Conservation (phyloP, 2,888 invertebrate genomes). For the Epirrhoe alternata region DNA sequence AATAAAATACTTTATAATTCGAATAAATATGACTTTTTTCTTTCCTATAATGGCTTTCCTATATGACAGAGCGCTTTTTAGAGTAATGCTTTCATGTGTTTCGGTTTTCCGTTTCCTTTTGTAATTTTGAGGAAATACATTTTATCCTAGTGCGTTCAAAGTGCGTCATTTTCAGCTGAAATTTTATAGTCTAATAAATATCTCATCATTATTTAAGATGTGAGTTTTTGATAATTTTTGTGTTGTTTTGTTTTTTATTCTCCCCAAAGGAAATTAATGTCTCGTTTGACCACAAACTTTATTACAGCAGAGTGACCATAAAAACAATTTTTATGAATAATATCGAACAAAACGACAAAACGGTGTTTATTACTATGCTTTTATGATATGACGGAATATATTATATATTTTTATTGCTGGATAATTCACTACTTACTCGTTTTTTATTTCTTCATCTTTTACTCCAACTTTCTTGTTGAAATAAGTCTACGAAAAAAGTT, state of each 20-base stretch:
- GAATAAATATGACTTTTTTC: too few relatives aligned
- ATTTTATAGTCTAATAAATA: not conserved
- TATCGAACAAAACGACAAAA: conserved; percentile 30
- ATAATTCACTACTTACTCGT: not conserved
- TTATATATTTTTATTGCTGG: not conserved
- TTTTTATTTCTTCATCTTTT: not conserved
- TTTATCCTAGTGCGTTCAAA: too few relatives aligned
- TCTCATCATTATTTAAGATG: not conserved
- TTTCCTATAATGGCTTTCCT: too few relatives aligned
- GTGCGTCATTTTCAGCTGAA: not conserved
- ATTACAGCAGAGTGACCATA: conserved; percentile 47
- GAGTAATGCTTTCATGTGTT: too few relatives aligned
- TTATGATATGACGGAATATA: not conserved
- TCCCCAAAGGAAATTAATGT: conserved; percentile 61
- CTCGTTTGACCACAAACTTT: conserved; percentile 56
- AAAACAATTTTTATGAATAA: conserved; percentile 30
- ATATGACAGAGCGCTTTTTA: too few relatives aligned
- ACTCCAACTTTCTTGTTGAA: not conserved
- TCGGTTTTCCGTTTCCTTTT: too few relatives aligned
- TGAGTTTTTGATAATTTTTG: not conserved
- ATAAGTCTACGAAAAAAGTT: not conserved
- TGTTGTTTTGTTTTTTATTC: conserved; percentile 29
- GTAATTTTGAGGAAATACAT: too few relatives aligned
- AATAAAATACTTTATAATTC: too few relatives aligned
- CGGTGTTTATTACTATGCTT: conserved; percentile 28